These are phyloP conservation scores for Phrixothrix hirtus DNA, from an alignment of 2,888 invertebrate genomes.

Conservation along the genomic window DNA sequence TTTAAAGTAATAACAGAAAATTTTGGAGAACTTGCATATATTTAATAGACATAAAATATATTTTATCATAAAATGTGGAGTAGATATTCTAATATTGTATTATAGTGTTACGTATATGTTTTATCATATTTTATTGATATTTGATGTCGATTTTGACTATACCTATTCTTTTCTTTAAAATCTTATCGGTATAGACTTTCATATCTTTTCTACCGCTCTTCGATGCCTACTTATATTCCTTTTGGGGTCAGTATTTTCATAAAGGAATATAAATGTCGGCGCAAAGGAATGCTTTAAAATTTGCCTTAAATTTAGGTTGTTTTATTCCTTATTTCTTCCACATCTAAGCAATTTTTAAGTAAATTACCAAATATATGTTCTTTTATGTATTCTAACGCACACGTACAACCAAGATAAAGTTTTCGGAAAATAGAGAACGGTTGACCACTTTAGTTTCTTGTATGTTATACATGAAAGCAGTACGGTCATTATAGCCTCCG, in stretches of 20 bases:
- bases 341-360: too few relatives aligned
- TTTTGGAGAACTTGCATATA: too few relatives aligned
- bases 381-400: too few relatives aligned
- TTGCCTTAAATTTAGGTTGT: neutral
- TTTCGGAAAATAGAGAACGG: conserved; percentile 5
- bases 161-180: conserved; percentile 14
- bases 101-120: too few relatives aligned
- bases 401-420: conserved; percentile 12
- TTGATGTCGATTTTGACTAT: conserved; percentile 4
- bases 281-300: neutral
- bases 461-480: conserved; percentile 13
- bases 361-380: too few relatives aligned
- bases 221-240: conserved; percentile 25
- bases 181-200: conserved; percentile 35
- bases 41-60: too few relatives aligned
- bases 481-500: conserved; percentile 16
- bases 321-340: neutral
- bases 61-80: too few relatives aligned
- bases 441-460: conserved; percentile 15
- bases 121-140: too few relatives aligned
- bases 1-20: too few relatives aligned
- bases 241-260: conserved; percentile 23
- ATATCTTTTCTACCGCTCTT: conserved; percentile 25
- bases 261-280: conserved; percentile 8
- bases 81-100: too few relatives aligned